phyloP scores from a whole-genome alignment of 2,797 vertebrate species.

The Antennarius maculatus region DNA sequence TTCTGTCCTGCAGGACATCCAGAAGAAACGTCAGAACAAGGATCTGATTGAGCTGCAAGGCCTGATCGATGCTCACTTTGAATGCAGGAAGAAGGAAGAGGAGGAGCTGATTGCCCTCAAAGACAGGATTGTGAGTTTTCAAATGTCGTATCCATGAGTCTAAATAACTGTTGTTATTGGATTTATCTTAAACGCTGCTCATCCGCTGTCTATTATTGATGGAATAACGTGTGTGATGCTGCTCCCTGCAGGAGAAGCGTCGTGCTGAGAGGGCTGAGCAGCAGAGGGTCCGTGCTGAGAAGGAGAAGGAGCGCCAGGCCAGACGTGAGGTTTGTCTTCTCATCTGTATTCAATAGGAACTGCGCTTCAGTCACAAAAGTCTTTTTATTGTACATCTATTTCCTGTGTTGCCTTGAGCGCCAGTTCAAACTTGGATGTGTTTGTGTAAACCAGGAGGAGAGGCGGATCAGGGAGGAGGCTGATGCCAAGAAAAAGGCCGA shows the following conservation, averaged over 20 bases:
- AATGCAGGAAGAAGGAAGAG: constrained; percentile 94
- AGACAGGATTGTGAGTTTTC: constrained; percentile 91
- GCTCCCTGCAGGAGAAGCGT: constrained; percentile 90
- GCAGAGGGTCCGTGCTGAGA: constrained; percentile 91
- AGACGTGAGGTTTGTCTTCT: constrained; percentile 86
- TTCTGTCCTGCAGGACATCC: constrained; percentile 87
- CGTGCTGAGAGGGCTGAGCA: constrained; percentile 94
- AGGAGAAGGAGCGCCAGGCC: constrained; percentile 94
- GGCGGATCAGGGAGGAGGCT: constrained; percentile 89
- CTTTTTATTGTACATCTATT: too few relatives aligned
- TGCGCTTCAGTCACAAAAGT: too few relatives aligned
- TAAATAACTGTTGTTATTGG: neutral
- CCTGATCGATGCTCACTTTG: constrained; percentile 95
- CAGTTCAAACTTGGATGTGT: neutral
- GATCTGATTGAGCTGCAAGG: constrained; percentile 94
- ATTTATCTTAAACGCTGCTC: neutral
- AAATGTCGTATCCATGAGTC: neutral
- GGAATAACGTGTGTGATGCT: neutral
- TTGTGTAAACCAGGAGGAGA: constrained; percentile 87
- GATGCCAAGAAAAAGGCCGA: constrained; percentile 90
- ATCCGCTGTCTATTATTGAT: neutral
- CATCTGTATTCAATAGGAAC: neutral
- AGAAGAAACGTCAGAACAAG: constrained; percentile 98
- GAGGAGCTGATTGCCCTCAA: constrained; percentile 94
- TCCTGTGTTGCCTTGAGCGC: too few relatives aligned